These are phyloP conservation scores for Vollenhovia emeryi DNA, from an alignment of 1,140 invertebrate species.

Conservation along the genomic window DNA sequence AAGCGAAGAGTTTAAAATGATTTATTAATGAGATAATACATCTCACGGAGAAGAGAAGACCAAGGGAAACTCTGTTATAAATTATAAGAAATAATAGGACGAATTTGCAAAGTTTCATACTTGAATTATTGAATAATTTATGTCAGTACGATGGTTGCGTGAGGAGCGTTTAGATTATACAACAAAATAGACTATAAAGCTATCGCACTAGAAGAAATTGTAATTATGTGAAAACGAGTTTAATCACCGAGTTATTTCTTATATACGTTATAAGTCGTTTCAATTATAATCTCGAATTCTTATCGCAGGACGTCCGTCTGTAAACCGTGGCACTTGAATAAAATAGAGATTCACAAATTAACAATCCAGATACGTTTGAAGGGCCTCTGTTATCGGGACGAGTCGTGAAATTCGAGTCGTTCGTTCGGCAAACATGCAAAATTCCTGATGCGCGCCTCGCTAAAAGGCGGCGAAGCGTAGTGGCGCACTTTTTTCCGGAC, in stretches of 20 bases:
- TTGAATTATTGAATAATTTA: slow-evolving; percentile 2
- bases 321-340: background rate
- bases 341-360: slow-evolving; percentile 8
- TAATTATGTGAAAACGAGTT: background rate
- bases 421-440: background rate
- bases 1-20: background rate
- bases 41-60: background rate
- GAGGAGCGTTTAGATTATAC: background rate
- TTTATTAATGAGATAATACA: slow-evolving; percentile 11
- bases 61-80: background rate
- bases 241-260: background rate
- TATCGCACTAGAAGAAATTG: background rate
- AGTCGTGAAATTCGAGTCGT: background rate
- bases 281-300: background rate
- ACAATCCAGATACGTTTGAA: background rate
- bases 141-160: background rate
- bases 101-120: background rate
- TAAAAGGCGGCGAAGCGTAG: slow-evolving; percentile 17
- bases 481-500: slow-evolving; percentile 32
- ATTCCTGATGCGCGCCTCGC: background rate
- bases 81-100: background rate
- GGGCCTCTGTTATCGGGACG: background rate
- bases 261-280: too few species aligned
- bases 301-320: background rate
- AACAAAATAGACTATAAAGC: background rate